These are phyloP conservation scores for Sebastes matsubarae DNA, from an alignment of 2,797 vertebrate species.

Conservation along the genomic window DNA sequence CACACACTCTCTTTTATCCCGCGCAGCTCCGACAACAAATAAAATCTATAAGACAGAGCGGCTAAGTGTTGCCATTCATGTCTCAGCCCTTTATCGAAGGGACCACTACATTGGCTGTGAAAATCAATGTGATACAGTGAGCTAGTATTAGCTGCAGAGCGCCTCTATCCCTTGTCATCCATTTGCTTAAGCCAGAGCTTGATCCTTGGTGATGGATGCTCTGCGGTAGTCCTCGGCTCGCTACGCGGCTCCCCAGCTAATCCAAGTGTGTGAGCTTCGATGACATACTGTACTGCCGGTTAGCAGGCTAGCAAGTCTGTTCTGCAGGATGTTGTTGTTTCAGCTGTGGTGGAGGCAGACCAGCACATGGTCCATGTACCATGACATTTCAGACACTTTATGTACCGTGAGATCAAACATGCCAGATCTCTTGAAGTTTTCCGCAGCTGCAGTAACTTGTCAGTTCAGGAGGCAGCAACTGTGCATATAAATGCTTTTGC, in stretches of 20 bases:
- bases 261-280: conserved; percentile 62
- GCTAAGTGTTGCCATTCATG: conserved; percentile 53
- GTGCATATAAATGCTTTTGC: conserved; percentile 14
- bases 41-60: conserved; percentile 58
- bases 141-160: conserved; percentile 67
- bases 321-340: conserved; percentile 40
- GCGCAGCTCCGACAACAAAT: conserved; percentile 39
- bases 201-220: conserved; percentile 77
- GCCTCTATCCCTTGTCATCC: conserved; percentile 78
- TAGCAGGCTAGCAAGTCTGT: conserved; percentile 46
- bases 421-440: conserved; percentile 3
- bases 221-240: conserved; percentile 57
- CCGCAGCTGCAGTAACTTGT: neutral
- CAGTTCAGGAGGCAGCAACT: neutral
- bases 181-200: conserved; percentile 76
- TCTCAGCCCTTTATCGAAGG: conserved; percentile 51
- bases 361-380: neutral
- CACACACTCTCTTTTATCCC: neutral
- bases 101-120: conserved; percentile 45
- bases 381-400: conserved; percentile 32
- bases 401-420: conserved; percentile 27
- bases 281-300: conserved; percentile 50
- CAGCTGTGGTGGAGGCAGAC: conserved; percentile 18
- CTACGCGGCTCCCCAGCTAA: conserved; percentile 64
- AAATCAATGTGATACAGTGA: conserved; percentile 77